Evolutionary conservation across 1,140 invertebrate genomes (phyloP), one percentile per base, ranked within the genome.

Genomic region (Arion vulgaris): DNA sequence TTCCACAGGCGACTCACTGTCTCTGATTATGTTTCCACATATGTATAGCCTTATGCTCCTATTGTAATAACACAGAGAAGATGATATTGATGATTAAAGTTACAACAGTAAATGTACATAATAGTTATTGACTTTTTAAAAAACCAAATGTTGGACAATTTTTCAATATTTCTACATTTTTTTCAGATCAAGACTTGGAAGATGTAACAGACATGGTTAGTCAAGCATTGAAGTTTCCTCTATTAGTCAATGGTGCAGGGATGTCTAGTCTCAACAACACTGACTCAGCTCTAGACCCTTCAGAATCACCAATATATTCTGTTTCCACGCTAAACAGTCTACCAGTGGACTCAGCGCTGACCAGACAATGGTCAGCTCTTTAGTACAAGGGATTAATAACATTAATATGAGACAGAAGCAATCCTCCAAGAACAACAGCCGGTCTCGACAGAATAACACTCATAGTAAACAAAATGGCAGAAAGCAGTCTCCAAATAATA

Each of bases 341-440:
- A 13, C 71, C 9, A 11, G 15, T 49, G 41, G 2, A 13, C 7
- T 53, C 28, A 26, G n/a, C 13, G 45, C 45, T 41, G 49, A 76
- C 49, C 74, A 76, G 13, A 11, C 11, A 34, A 19, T 53, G 23
- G 45, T 53, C 49, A 53, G 38, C 49, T 51, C 74, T 34, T 51
- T 57, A 19, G 13, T 28, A 4, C 45, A 51, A 36, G 13, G 23
- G 49, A 53, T 76, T 9, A 17, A 49, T 26, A 76, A 28, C 49
- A n/a, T 76, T 36, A 76, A 57, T 23, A 28, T 76, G 39, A 76
- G 53, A 38, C 74, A 76, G 39, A 76, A 76, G 34, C 74, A 13
- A 17, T 32, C 71, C 38, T 39, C 38, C 7, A 73, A 73, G 41
- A 76, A 28, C 32, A 76, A n/a, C n/a, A 34, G 26, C 13, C 41